These are phyloP conservation scores for Centropyge bicolor DNA, from an alignment of 2,797 vertebrate species.

Conservation along the genomic window DNA sequence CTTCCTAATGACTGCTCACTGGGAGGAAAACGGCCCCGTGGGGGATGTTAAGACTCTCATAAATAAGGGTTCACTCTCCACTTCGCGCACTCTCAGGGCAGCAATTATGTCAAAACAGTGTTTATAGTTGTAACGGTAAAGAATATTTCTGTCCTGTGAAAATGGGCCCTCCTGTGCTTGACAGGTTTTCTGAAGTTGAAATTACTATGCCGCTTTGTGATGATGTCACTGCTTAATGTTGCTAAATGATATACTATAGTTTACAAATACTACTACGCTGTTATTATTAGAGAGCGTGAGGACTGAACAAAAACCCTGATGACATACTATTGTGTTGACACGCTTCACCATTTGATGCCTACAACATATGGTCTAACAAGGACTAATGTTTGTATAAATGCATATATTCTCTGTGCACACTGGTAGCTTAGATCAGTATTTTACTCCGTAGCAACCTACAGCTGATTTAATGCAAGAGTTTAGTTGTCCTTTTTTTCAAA, in stretches of 20 bases:
- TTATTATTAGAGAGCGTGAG: conserved; percentile 35
- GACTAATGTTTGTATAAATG: conserved; percentile 9
- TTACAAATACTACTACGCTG: conserved; percentile 55
- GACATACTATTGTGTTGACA: conserved; percentile 49
- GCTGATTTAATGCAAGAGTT: background rate
- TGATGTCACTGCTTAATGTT: conserved; percentile 52
- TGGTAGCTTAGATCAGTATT: background rate
- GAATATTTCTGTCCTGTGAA: conserved; percentile 59
- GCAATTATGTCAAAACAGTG: conserved; percentile 77
- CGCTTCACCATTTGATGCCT: conserved; percentile 25
- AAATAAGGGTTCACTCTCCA: conserved; percentile 67
- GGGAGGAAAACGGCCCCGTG: conserved; percentile 54
- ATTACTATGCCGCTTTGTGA: conserved; percentile 64
- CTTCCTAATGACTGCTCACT: conserved; percentile 67
- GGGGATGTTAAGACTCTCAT: conserved; percentile 65
- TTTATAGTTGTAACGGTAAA: conserved; percentile 59
- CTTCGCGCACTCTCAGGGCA: conserved; percentile 61
- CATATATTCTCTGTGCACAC: background rate
- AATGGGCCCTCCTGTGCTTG: conserved; percentile 39
- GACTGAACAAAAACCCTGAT: conserved; percentile 30
- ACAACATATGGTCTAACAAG: conserved; percentile 34
- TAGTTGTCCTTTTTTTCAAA: background rate
- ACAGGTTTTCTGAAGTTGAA: conserved; percentile 68
- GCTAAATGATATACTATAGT: conserved; percentile 64
- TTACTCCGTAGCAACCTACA: background rate